Conservation (phyloP, 1,140 invertebrate species). For the Steinernema feltiae region DNA sequence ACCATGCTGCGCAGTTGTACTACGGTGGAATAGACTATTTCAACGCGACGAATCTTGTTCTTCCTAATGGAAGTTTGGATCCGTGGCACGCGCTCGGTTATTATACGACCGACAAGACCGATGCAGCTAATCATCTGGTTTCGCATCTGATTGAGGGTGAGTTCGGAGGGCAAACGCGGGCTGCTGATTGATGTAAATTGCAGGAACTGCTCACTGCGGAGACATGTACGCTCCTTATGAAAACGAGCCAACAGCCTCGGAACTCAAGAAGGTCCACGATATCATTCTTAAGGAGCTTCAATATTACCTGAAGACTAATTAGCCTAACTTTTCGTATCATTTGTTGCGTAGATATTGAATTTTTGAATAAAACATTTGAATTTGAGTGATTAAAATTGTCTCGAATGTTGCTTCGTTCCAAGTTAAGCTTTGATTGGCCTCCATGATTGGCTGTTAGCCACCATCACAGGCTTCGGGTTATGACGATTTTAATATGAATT, state of each 20-base stretch:
- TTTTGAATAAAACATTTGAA: too few relatives aligned
- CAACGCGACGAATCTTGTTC: conserved; percentile 4
- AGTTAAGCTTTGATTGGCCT: too few relatives aligned
- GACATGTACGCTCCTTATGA: conserved; percentile 15
- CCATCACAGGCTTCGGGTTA: too few relatives aligned
- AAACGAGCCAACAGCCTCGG: not conserved
- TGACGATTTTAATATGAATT: too few relatives aligned
- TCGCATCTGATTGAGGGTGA: not conserved
- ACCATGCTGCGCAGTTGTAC: not conserved
- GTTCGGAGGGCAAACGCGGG: not conserved
- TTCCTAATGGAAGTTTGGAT: conserved; percentile 18
- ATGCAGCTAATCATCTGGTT: not conserved
- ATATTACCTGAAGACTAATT: not conserved
- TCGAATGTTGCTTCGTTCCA: too few relatives aligned
- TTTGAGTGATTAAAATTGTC: too few relatives aligned
- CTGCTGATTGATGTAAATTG: not conserved
- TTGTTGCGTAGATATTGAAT: too few relatives aligned
- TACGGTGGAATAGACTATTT: not conserved
- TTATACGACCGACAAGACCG: not conserved
- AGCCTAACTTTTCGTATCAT: not conserved
- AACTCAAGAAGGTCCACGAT: not conserved
- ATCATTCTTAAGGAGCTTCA: not conserved
- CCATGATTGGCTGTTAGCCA: too few relatives aligned
- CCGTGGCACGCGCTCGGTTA: conserved; percentile 16
- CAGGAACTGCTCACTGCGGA: conserved; percentile 19